These are phyloP conservation scores for Australoheros scitulus DNA, from an alignment of 2,113 vertebrate genomes.

Conservation along the genomic window DNA sequence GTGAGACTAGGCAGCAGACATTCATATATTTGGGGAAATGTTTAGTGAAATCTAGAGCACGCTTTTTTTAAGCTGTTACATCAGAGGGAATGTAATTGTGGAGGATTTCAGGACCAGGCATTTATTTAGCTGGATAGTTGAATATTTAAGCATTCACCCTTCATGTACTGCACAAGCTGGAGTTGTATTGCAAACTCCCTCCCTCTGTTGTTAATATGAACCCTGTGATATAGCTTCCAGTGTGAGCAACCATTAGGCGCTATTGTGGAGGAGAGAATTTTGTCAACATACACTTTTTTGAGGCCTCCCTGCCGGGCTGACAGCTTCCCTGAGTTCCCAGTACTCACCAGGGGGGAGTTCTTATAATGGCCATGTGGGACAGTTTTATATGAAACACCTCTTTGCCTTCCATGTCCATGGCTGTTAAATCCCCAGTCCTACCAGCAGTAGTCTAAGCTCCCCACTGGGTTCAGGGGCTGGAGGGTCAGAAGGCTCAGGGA, in stretches of 20 bases:
- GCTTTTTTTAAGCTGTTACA: conserved; percentile 21
- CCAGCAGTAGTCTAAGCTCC: conserved; percentile 49
- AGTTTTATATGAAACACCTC: conserved; percentile 76
- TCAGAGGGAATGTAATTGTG: conserved; percentile 23
- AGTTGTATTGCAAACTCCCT: not conserved
- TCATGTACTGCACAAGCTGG: not conserved
- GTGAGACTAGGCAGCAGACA: conserved; percentile 19
- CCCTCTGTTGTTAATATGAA: conserved; percentile 21
- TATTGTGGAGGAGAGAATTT: conserved; percentile 54
- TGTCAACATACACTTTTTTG: conserved; percentile 60
- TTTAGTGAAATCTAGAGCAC: conserved; percentile 26
- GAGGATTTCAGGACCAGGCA: conserved; percentile 37
- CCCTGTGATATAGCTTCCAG: conserved; percentile 26
- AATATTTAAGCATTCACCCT: not conserved
- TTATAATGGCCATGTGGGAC: conserved; percentile 67
- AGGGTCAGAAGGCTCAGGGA: conserved; percentile 43
- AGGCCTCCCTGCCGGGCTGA: conserved; percentile 53
- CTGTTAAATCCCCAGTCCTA: conserved; percentile 67
- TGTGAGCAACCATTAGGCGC: conserved; percentile 40
- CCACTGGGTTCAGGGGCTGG: conserved; percentile 55
- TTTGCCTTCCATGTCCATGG: conserved; percentile 56
- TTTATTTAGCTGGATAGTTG: conserved; percentile 5
- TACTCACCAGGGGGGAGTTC: conserved; percentile 58
- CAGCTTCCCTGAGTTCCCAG: conserved; percentile 63
- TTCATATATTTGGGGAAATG: conserved; percentile 37